A percentile compares a stretch with the other conserved stretches of the same genome.
These are phyloP conservation scores for Lutjanus campechanus DNA, from an alignment of 2,797 vertebrate genomes.

Conservation along the genomic window DNA sequence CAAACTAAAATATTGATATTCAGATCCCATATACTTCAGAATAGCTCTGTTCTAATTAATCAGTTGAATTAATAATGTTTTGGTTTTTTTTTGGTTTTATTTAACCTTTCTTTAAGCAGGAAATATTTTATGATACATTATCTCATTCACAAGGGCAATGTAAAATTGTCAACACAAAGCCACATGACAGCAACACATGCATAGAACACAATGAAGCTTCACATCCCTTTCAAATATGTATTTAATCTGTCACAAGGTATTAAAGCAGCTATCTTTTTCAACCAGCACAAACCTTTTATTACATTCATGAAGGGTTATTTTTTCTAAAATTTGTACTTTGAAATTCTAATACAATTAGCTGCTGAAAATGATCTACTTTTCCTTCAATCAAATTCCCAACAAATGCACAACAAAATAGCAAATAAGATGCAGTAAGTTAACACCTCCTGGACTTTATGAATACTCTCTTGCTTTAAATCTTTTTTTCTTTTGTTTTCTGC, in stretches of 20 bases:
- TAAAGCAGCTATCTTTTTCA: background rate
- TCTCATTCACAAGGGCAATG: background rate
- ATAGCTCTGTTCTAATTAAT: background rate
- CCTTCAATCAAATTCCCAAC: background rate
- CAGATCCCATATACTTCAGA: background rate
- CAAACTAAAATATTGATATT: background rate
- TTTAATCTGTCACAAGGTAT: slow-evolving; percentile 3
- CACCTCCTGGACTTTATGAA: background rate
- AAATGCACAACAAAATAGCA: background rate
- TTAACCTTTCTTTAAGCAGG: background rate
- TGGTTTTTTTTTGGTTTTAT: background rate
- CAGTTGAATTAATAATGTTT: slow-evolving; percentile 1
- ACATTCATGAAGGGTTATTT: background rate
- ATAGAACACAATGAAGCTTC: background rate
- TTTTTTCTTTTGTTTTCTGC: slow-evolving; percentile 11
- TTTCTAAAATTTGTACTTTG: background rate
- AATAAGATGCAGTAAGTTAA: background rate
- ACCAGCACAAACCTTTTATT: slow-evolving; percentile 15
- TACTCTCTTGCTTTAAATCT: no score
- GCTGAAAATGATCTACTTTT: background rate
- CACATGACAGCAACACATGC: background rate
- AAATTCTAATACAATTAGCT: background rate
- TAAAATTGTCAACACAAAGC: background rate
- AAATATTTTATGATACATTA: background rate
- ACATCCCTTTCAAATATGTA: background rate